Conservation (phyloP, 2,888 invertebrate genomes). For the Griposia aprilina region DNA sequence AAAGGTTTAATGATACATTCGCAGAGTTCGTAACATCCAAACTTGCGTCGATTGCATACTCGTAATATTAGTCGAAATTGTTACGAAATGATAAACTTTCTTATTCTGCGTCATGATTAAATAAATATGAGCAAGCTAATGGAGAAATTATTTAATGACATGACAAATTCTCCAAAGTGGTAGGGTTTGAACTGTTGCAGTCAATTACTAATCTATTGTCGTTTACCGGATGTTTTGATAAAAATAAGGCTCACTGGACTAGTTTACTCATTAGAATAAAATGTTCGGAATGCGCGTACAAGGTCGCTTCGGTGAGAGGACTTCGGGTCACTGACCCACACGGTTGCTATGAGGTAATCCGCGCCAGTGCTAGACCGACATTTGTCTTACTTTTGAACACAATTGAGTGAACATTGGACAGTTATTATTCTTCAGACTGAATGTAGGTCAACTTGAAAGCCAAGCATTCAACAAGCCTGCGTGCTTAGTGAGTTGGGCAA, state of each 20-base stretch:
- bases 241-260: neutral
- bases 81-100: conserved; percentile 16
- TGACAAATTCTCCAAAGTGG: conserved; percentile 3
- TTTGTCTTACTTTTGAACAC: conserved; percentile 14
- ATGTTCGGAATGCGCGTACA: conserved; percentile 44
- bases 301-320: conserved; percentile 45
- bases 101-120: conserved; percentile 7
- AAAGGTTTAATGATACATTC: neutral
- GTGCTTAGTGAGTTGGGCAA: neutral
- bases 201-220: conserved; percentile 2
- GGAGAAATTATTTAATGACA: conserved; percentile 19
- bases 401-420: conserved; percentile 5
- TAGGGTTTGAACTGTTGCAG: neutral
- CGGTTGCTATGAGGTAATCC: neutral
- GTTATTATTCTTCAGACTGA: conserved; percentile 1
- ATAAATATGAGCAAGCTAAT: conserved; percentile 8
- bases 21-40: neutral
- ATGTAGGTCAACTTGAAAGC: conserved; percentile 15
- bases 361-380: neutral
- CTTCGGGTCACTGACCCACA: conserved; percentile 31
- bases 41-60: neutral
- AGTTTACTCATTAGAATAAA: conserved; percentile 34
- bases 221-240: conserved; percentile 9
- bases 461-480: neutral
- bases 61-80: conserved; percentile 8